Base-by-base conservation (phyloP, 2,113 vertebrate species). In the Tachysurus vachellii region DNA sequence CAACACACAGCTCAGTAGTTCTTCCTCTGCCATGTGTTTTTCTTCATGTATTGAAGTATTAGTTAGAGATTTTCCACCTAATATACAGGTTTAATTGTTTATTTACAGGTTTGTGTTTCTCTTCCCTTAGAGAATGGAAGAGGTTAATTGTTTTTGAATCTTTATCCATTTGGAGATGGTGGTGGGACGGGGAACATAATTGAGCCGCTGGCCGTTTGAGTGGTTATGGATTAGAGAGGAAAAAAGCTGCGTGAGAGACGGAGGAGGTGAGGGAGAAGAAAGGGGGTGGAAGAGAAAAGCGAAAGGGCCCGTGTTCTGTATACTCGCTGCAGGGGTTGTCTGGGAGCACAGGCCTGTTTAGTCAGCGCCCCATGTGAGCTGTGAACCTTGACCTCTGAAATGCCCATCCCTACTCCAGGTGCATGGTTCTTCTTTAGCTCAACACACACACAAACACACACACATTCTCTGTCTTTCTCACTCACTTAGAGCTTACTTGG, bases 91-190 rank as follows among this genome's bases (percentile, higher is more conserved):
- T 4, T 47, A 47, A 42, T 81, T 59, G 13, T 62, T 44, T 47
- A 62, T 82, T 44, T 16, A 26, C 11, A 2, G 11, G 3, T 64
- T 82, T 53, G 76, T 54, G 75, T 87, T 42, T 11, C 16, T 91
- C 85, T 80, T 90, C 89, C 92, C 93, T 91, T 31, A 88, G 90
- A 89, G 92, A 93, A 82, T 92, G 89, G 92, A 93, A 95, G 92
- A 95, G 94, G 96, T 97, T 97, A 97, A 96, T 95, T 95, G 94
- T 95, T 95, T 95, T 95, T 93, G 92, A 94, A 94, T 94, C 93
- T 94, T 91, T 92, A 93, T 92, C 91, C 89, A 90, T 90, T 93
- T 92, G 90, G 90, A 93, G 92, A 93, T 93, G 93, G 93, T 89
- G 87, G 91, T 16, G 91, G 83, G 93, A 95, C 91, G 82, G 82